Evolutionary conservation across 35 echinoderm and acorn worm species (phyloP), one percentile per base, ranked within the genome.

Genomic region (Strongylocentrotus purpuratus): DNA sequence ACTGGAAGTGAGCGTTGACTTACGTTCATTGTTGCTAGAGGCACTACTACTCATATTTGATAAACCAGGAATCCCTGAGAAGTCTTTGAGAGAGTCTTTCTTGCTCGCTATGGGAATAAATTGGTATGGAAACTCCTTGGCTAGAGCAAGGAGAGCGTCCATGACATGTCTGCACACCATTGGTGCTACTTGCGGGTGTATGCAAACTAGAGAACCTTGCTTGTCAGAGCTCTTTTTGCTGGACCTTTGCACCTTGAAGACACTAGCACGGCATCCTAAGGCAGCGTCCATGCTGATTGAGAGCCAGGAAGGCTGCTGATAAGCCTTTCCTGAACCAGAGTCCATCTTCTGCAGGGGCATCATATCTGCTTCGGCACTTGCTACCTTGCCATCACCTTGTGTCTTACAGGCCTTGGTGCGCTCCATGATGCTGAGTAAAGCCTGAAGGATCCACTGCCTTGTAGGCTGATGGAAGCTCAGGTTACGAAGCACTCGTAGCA

Each of bases 231-330:
- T 95, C 85, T 98, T 99, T 70, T 97, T 95, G 92, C 89, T 99
- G 12, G 87, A 61, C 13, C 98, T 94, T 70, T 99, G 97, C 45
- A 98, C 97, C 92, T 99, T 97, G 94, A 99, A 99, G 94, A 99
- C 97, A 93, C 96, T 98, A 28, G 98, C 97, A 90, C 98, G 85
- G 55, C 98, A 99, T 17, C 98, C 98, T 28, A 99, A 94, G 31
- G 98, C 98, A 61, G 98, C 98, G 50, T 98, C 97, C 98, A 99
- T 99, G 94, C 98, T 99, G 47, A 99, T 96, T 0, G 98, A 99
- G 20, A 99, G 95, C 98, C 98, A 99, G 4, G 98, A 99, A 31
- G 98, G 97, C 46, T 98, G 97, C 92, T 93, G 94, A 48, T 95
- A 95, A 46, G 92, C 94, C 52, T 95, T 85, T 18, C 93, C 88